Evolutionary conservation across 37 sponge, comb jelly and placozoan genomes (phyloP), one percentile per base, ranked within the genome.

Genomic region (Geodia barretti): DNA sequence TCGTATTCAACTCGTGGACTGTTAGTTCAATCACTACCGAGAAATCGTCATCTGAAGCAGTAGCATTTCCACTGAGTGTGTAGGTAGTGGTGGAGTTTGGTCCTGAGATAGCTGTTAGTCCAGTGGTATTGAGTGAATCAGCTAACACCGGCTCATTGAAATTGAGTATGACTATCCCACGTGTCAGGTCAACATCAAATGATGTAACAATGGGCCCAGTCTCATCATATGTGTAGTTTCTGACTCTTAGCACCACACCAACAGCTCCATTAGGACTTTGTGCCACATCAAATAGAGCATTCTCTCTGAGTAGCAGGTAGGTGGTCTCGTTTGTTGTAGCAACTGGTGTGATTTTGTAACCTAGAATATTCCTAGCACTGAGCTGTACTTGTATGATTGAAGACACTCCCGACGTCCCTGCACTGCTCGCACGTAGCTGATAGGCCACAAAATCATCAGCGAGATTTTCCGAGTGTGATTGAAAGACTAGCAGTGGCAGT

Each of bases 91-190:
- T 74, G 17, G 86, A 85, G 34, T 93, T 85, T 28, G 93, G 80
- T 64, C 81, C 88, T 69, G 88, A 33, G 20, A 90, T 63, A 23
- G 92, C 86, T n/a, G 84, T 83, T 17, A 96, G 37, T 24, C 83
- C 91, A 23, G 86, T 84, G 1, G 82, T 73, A 75, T 96, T 78
- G 23, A 93, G 74, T 61, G 86, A 83, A 31, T 66, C 61, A 5
- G 70, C 79, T 23, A 41, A 41, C 26, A 96, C 88, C n/a, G 97
- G 97, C 40, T 96, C 97, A 72, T 93, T 75, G 78, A 93, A 96
- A 77, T 85, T 82, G 41, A 96, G 64, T 25, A 75, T 75, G 19
- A 96, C 62, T 5, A 65, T 66, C 2, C 82, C 94, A 8, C 59
- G 54, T 31, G 90, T 83, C 11, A 96, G 72, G 72, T 96, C 90